Evolutionary conservation across 1,140 invertebrate genomes (phyloP), one percentile per base, ranked within the genome.

Genomic region (Zaprionus camerounensis): DNA sequence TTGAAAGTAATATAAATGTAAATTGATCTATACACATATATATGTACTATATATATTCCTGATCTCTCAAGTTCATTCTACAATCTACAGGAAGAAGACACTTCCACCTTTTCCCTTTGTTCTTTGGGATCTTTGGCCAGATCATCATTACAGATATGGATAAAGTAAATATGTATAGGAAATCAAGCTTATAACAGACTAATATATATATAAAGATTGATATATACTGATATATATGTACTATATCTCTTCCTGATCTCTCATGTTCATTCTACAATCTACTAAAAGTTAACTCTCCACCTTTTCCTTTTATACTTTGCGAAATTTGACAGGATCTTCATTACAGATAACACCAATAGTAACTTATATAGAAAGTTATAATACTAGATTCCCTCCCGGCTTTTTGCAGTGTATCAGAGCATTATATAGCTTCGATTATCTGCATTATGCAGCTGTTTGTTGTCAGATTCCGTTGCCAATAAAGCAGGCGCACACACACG

Each of bases 381-480:
- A 3, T 2, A n/a, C n/a, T n/a, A n/a, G 6, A n/a, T 41, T n/a
- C 15, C 5, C 9, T 17, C 2, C 41, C 3, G 31, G 9, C 6
- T 46, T 46, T 20, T n/a, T 17, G 41, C 41, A 46, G 41, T 46
- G 41, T 46, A 46, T 2, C n/a, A 34, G n/a, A 3, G 41, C n/a
- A 44, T 6, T 46, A 17, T 46, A 44, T 7, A 41, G 36, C 9
- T 15, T 28, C 67, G 82, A 86, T 87, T 87, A 82, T 76, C 81
- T 82, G 53, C 53, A 17, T 38, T 66, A 51, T 76, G 67, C 56
- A 58, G 46, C 26, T 66, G 64, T 69, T 71, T 80, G 71, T 71
- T 78, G 80, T 88, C 82, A 88, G 80, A 88, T 76, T 63, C 72
- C 65, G 56, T 72, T 75, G 70, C 59, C 59, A 7, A 87, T 87